phyloP scores from a whole-genome alignment of 2,888 invertebrate species.

The Phlogophora meticulosa region DNA sequence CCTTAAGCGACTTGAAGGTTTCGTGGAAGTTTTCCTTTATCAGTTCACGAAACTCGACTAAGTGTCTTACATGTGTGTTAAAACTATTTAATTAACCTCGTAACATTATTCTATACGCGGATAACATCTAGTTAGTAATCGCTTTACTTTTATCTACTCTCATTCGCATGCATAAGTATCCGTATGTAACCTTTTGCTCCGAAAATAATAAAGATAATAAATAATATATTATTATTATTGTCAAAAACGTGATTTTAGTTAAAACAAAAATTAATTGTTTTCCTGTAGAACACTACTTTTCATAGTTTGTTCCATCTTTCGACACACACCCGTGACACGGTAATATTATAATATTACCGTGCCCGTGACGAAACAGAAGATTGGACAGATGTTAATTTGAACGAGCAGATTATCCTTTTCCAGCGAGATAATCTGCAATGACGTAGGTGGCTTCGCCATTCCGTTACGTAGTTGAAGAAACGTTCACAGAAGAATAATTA shows the following conservation, averaged over 20 bases:
- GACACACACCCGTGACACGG: conserved; percentile 1
- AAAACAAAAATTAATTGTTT: conserved; percentile 12
- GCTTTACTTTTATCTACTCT: conserved; percentile 28
- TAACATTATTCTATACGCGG: conserved; percentile 14
- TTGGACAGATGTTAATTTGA: conserved; percentile 6
- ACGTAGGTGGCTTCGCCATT: neutral
- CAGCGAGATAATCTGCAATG: neutral
- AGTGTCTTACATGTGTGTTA: conserved; percentile 5
- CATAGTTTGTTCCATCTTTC: conserved; percentile 4
- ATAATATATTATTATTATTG: conserved; percentile 2
- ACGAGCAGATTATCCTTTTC: neutral
- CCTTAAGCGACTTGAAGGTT: conserved; percentile 40
- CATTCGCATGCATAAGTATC: conserved; percentile 13
- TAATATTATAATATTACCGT: too few species aligned
- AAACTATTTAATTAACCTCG: conserved; percentile 25
- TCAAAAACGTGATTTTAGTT: neutral
- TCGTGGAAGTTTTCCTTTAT: conserved; percentile 44
- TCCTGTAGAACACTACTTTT: too few species aligned
- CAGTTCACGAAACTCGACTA: conserved; percentile 26
- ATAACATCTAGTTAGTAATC: conserved; percentile 7
- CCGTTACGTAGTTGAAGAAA: conserved; percentile 9
- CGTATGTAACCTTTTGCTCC: conserved; percentile 15
- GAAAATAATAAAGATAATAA: conserved; percentile 6
- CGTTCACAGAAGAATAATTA: conserved; percentile 5
- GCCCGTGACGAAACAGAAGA: conserved; percentile 27